Evolutionary conservation across 37 sponge, comb jelly and placozoan species (phyloP).

Genomic region (Petrosia ficiformis): DNA sequence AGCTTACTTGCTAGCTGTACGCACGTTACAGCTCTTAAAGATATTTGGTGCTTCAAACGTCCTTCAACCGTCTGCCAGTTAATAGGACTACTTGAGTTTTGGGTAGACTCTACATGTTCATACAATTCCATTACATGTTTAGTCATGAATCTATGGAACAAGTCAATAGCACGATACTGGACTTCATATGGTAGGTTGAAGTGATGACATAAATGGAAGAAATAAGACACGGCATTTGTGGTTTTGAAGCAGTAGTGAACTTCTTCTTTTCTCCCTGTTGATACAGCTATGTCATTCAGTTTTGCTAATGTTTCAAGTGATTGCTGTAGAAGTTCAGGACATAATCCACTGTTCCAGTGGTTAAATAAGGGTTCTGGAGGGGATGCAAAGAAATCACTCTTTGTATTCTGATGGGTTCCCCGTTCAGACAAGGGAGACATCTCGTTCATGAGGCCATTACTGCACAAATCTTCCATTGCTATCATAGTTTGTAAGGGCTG

Average conservation of each 20-base stretch:
- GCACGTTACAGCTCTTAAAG: conserved; percentile 74
- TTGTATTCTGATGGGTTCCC: too few relatives aligned
- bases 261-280: neutral
- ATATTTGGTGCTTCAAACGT: conserved; percentile 72
- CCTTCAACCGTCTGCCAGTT: conserved; percentile 75
- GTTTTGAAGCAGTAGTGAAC: conserved; percentile 18
- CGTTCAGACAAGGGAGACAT: too few relatives aligned
- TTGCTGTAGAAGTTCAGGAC: conserved; percentile 35
- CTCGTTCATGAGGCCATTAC: too few relatives aligned
- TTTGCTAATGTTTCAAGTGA: conserved; percentile 32
- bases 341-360: conserved; percentile 25
- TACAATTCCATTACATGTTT: conserved; percentile 64
- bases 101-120: conserved; percentile 48
- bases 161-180: conserved; percentile 66
- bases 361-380: conserved; percentile 73
- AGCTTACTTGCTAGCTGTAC: conserved; percentile 86
- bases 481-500: too few relatives aligned
- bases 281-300: conserved; percentile 21
- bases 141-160: conserved; percentile 75
- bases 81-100: conserved; percentile 34
- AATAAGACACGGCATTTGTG: conserved; percentile 31
- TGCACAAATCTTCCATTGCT: too few relatives aligned
- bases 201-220: conserved; percentile 57
- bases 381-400: conserved; percentile 55
- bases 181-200: conserved; percentile 61